A percentile compares a stretch with the other conserved stretches of the same genome.
Evolutionary conservation across 2,113 vertebrate species (phyloP).

Genomic region (Perca schrenkii): DNA sequence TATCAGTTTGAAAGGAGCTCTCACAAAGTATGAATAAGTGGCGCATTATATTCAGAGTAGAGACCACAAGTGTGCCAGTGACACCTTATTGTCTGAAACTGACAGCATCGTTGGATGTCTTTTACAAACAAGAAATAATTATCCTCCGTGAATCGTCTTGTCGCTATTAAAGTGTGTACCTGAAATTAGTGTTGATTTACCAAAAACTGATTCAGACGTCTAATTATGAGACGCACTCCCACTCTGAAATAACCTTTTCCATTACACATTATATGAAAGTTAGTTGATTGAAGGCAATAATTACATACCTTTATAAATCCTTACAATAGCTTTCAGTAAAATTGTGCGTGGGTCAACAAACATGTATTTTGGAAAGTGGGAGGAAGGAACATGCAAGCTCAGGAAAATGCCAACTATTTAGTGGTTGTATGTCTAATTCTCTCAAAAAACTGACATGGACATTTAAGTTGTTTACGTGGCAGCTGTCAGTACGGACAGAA

Average conservation of each 20-base stretch:
- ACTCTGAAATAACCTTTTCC: neutral
- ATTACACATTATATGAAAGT: neutral
- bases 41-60: neutral
- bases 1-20: neutral
- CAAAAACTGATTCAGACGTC: neutral
- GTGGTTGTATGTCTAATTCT: neutral
- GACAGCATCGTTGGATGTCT: too few relatives aligned
- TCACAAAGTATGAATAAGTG: neutral
- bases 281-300: neutral
- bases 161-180: neutral
- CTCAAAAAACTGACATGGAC: neutral
- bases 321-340: neutral
- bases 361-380: neutral
- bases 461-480: neutral
- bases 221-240: neutral
- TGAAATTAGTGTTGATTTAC: slow-evolving; percentile 2
- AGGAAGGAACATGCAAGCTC: neutral
- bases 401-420: neutral
- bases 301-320: neutral
- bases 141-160: neutral
- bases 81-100: neutral
- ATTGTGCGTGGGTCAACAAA: neutral
- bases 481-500: neutral
- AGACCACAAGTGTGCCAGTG: neutral
- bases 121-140: neutral